phyloP scores from a whole-genome alignment of 2,888 invertebrate genomes.

The Matsumyia berberina region DNA sequence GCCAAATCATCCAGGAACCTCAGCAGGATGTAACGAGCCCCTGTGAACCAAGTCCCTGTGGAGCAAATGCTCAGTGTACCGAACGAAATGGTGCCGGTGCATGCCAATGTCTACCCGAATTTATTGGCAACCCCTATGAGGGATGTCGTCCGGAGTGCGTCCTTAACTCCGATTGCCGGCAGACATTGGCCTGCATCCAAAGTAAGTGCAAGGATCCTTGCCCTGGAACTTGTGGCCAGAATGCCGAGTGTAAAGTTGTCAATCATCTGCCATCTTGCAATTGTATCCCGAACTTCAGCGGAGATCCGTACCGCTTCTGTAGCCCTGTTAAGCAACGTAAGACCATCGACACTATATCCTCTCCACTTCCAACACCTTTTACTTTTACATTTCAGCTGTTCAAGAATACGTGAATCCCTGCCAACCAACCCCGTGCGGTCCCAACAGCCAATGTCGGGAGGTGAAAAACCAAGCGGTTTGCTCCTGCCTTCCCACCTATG shows the following conservation, averaged over 20 bases:
- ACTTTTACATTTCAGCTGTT: slow-evolving; percentile 78
- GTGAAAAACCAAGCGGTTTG: slow-evolving; percentile 86
- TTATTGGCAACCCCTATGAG: slow-evolving; percentile 91
- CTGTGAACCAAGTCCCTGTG: slow-evolving; percentile 91
- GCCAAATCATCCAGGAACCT: slow-evolving; percentile 77
- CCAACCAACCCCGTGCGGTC: slow-evolving; percentile 87
- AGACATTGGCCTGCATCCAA: slow-evolving; percentile 88
- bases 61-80: slow-evolving; percentile 90
- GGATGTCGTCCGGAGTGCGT: slow-evolving; percentile 91
- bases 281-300: slow-evolving; percentile 89
- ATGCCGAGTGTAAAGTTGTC: slow-evolving; percentile 90
- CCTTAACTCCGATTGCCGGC: slow-evolving; percentile 89
- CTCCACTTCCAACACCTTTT: not conserved
- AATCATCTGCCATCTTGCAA: slow-evolving; percentile 89
- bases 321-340: slow-evolving; percentile 85
- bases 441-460: slow-evolving; percentile 87
- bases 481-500: slow-evolving; percentile 87
- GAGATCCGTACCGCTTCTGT: slow-evolving; percentile 90
- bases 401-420: slow-evolving; percentile 85
- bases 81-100: slow-evolving; percentile 87
- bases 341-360: slow-evolving; percentile 74
- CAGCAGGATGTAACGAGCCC: slow-evolving; percentile 84
- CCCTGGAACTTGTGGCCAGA: slow-evolving; percentile 90
- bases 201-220: slow-evolving; percentile 92
- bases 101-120: slow-evolving; percentile 89